Base-by-base conservation (phyloP, 2,797 vertebrate genomes). In the Trachurus trachurus region DNA sequence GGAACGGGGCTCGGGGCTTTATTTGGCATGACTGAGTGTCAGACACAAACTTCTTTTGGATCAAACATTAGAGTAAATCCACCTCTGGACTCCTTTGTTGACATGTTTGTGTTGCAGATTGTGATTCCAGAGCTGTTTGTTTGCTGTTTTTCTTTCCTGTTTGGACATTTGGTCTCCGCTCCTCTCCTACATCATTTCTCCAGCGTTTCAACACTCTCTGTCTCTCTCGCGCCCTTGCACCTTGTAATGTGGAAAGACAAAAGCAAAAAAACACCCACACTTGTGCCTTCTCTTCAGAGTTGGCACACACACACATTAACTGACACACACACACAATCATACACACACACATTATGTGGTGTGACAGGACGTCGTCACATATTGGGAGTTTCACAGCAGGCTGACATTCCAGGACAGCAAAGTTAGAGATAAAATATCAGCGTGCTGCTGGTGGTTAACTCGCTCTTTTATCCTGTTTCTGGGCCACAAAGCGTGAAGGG, bases 391-490 rank as follows among this genome's bases (percentile, higher is more conserved):
- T 92, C 76, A 74, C 90, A 89, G 83, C 84, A 82, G 86, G 89
- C 83, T 92, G 90, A 90, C 88, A 93, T 94, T 93, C 90, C 89
- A 93, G 89, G 89, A 89, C 87, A 87, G 86, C 80, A 83, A 77
- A 90, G 77, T 84, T 84, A 76, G 84, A 92, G 93, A 89, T 94
- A 92, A 44, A 47, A 92, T 90, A 91, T 93, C 87, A 87, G 76
- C 58, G 76, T 73, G 67, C 80, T 83, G 78, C 84, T 26, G 26
- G 26, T 89, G 89, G 85, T 90, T 90, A 84, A 88, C 82, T 92
- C 84, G 74, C 79, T 85, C 74, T 88, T 90, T 90, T 86, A 92
- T 92, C 89, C 89, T 83, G 66, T 91, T 91, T 88, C 86, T 91
- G 80, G 76, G 74, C 79, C 80, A 70, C 76, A 82, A 83, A 90